Percentiles rank a stretch among this genome's conserved stretches.
These are phyloP conservation scores for Trinectes maculatus DNA, from an alignment of 2,113 vertebrate species.

Conservation along the genomic window DNA sequence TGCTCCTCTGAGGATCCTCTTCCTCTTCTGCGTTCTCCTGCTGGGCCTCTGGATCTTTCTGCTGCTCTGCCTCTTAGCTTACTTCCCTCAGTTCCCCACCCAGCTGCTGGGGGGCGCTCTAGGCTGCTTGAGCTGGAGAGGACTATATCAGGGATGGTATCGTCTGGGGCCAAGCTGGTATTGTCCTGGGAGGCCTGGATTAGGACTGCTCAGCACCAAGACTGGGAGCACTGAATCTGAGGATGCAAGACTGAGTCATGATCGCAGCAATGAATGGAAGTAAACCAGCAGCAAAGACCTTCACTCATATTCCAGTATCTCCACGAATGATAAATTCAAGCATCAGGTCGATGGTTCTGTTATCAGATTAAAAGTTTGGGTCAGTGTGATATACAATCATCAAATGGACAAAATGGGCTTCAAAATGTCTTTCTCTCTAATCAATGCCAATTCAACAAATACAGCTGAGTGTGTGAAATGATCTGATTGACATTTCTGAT, in stretches of 20 bases:
- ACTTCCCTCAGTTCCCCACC: constrained; percentile 88
- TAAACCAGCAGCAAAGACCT: not conserved
- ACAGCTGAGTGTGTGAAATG: no score
- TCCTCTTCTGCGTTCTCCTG: constrained; percentile 87
- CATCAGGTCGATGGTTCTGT: not conserved
- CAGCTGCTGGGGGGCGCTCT: constrained; percentile 87
- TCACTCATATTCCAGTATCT: not conserved
- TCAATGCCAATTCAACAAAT: not conserved
- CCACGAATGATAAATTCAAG: not conserved
- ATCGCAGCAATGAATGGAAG: constrained; percentile 15
- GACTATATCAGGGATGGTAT: constrained; percentile 91
- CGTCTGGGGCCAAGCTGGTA: constrained; percentile 82
- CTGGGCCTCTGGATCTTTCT: constrained; percentile 88
- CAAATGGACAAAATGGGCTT: not conserved
- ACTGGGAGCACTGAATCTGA: constrained; percentile 27
- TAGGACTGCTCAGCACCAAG: constrained; percentile 83
- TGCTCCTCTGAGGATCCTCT: constrained; percentile 86
- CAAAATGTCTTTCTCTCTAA: not conserved
- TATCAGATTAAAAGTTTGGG: not conserved
- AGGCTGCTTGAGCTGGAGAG: constrained; percentile 89
- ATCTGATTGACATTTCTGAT: no score
- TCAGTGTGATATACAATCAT: not conserved
- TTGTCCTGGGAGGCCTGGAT: constrained; percentile 87
- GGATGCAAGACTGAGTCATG: not conserved
- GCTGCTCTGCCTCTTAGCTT: constrained; percentile 86